Conservation (phyloP, 2,888 invertebrate genomes). For the Abscondita cerata region DNA sequence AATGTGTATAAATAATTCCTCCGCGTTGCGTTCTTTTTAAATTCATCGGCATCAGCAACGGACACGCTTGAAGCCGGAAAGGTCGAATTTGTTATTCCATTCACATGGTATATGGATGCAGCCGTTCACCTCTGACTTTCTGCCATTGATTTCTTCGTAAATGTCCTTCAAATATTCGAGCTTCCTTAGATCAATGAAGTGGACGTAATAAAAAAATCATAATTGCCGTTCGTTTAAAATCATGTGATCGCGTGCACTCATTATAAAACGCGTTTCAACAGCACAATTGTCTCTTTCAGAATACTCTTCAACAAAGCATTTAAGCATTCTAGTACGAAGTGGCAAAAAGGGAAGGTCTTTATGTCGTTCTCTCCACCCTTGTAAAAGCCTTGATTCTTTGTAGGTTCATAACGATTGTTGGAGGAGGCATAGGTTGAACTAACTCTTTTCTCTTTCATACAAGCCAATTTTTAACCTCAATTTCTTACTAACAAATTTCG, state of each 20-base stretch:
- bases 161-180: constrained; percentile 24
- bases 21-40: constrained; percentile 29
- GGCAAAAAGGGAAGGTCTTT: constrained; percentile 25
- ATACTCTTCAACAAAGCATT: constrained; percentile 17
- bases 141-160: constrained; percentile 30
- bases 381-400: not conserved
- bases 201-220: too few species aligned
- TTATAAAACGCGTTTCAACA: constrained; percentile 27
- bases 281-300: constrained; percentile 26
- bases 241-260: constrained; percentile 27
- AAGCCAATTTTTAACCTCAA: too few species aligned
- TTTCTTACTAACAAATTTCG: too few species aligned
- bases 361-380: constrained; percentile 4
- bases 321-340: constrained; percentile 20
- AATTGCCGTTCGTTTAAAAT: not conserved
- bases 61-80: constrained; percentile 36
- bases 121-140: constrained; percentile 33
- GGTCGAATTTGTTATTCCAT: constrained; percentile 42
- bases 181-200: constrained; percentile 36
- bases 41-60: constrained; percentile 27
- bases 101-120: constrained; percentile 37
- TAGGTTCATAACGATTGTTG: constrained; percentile 6
- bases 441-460: too few species aligned
- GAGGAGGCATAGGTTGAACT: not conserved
- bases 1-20: constrained; percentile 19